Evolutionary conservation across 92 coral and sea anemone genomes (phyloP).

Genomic region (Zoanthus solanderi): DNA sequence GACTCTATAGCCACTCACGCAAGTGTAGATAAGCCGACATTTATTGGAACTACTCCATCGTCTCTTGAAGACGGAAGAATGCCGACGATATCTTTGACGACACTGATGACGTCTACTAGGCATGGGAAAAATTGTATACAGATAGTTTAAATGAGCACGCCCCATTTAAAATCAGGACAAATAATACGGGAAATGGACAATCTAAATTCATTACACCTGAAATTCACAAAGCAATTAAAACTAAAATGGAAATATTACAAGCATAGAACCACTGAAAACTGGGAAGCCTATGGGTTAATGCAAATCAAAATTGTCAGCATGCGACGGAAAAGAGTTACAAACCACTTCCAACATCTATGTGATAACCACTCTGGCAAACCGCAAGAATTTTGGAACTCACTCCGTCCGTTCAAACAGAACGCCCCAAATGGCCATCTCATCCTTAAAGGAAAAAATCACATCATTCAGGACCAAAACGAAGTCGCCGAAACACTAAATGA

Average conservation of each 20-base stretch:
- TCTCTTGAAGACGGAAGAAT: no score
- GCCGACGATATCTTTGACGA: not conserved
- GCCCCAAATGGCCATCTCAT: constrained; percentile 9
- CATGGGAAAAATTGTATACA: not conserved
- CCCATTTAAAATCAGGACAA: not conserved
- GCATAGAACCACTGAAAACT: not conserved
- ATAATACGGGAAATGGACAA: not conserved
- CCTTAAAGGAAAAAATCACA: constrained; percentile 5
- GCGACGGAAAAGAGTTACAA: constrained; percentile 1
- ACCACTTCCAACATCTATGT: constrained; percentile 40
- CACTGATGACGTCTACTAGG: not conserved
- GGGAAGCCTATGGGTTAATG: not conserved
- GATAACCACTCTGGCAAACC: constrained; percentile 25
- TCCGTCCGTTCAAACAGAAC: constrained; percentile 30
- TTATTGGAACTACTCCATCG: no score
- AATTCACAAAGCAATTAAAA: not conserved
- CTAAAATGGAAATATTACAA: not conserved
- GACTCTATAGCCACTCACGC: no score
- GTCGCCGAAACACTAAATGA: not conserved
- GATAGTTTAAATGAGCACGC: constrained; percentile 8
- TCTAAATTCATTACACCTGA: constrained; percentile 15
- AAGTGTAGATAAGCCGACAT: no score
- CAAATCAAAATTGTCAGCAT: not conserved
- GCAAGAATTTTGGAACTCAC: constrained; percentile 39
- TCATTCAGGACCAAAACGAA: not conserved